phyloP scores from a whole-genome alignment of 2,113 vertebrate species.

The Morone chrysops region DNA sequence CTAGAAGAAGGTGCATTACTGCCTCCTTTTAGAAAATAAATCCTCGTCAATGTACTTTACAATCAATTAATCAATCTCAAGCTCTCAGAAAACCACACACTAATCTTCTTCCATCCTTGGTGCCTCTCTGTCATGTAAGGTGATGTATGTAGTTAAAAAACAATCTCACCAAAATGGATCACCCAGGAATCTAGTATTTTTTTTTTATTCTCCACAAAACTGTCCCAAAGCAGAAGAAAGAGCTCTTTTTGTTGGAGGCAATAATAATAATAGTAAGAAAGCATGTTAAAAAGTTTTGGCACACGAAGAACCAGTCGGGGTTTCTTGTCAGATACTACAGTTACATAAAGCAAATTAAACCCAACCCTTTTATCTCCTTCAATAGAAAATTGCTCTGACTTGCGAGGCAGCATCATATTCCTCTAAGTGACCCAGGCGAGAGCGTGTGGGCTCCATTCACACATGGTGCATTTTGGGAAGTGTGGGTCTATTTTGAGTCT shows the following conservation, averaged over 20 bases:
- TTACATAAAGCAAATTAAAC: background rate
- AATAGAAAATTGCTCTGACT: background rate
- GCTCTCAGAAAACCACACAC: too few relatives aligned
- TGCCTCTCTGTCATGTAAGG: too few relatives aligned
- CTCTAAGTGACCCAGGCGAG: background rate
- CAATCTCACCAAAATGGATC: background rate
- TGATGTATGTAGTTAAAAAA: too few relatives aligned
- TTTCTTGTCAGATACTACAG: background rate
- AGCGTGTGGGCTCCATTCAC: background rate
- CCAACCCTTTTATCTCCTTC: background rate
- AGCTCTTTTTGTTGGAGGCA: background rate
- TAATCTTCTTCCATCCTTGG: too few relatives aligned
- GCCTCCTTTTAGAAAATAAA: too few relatives aligned
- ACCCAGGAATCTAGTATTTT: too few relatives aligned
- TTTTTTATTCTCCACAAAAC: background rate
- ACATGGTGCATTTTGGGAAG: conserved; percentile 7
- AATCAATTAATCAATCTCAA: too few relatives aligned
- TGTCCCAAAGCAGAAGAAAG: background rate
- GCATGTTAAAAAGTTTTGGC: background rate
- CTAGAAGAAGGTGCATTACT: too few relatives aligned
- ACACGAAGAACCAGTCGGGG: rapidly evolving
- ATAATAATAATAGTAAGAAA: too few relatives aligned
- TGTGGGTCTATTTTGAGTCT: conserved; percentile 18
- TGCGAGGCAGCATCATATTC: background rate
- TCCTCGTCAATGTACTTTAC: too few relatives aligned